Evolutionary conservation across 2,888 invertebrate genomes (phyloP).

Genomic region (Brachypterus glaber): DNA sequence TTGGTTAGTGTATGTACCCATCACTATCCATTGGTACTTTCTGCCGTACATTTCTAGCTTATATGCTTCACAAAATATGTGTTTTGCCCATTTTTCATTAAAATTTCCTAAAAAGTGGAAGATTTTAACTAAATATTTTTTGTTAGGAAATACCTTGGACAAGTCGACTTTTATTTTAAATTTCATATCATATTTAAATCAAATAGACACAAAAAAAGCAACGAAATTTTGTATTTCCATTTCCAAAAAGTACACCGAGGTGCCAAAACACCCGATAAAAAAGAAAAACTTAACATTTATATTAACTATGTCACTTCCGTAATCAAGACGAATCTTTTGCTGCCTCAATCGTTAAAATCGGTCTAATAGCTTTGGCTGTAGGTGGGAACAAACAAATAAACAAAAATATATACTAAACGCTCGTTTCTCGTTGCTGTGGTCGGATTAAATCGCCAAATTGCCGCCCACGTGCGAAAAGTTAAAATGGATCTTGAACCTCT

Average conservation of each 20-base stretch:
- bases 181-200: neutral
- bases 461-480: too few species aligned
- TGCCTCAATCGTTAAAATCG: too few species aligned
- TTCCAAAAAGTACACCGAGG: neutral
- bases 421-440: too few species aligned
- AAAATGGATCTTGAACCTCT: too few species aligned
- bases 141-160: neutral
- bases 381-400: too few species aligned
- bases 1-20: slow-evolving; percentile 71
- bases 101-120: slow-evolving; percentile 71
- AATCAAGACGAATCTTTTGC: neutral
- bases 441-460: too few species aligned
- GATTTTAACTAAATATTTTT: neutral
- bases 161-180: too few species aligned
- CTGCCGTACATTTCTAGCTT: slow-evolving; percentile 81
- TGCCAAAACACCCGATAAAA: too few species aligned
- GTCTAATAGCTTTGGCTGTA: too few species aligned
- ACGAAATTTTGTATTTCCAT: neutral
- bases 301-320: too few species aligned
- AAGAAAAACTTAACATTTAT: too few species aligned
- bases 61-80: slow-evolving; percentile 81
- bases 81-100: slow-evolving; percentile 86
- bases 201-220: neutral
- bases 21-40: slow-evolving; percentile 91
- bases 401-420: too few species aligned